These are phyloP conservation scores for Pollimyrus isidori DNA, from an alignment of 2,113 vertebrate genomes.

Conservation along the genomic window DNA sequence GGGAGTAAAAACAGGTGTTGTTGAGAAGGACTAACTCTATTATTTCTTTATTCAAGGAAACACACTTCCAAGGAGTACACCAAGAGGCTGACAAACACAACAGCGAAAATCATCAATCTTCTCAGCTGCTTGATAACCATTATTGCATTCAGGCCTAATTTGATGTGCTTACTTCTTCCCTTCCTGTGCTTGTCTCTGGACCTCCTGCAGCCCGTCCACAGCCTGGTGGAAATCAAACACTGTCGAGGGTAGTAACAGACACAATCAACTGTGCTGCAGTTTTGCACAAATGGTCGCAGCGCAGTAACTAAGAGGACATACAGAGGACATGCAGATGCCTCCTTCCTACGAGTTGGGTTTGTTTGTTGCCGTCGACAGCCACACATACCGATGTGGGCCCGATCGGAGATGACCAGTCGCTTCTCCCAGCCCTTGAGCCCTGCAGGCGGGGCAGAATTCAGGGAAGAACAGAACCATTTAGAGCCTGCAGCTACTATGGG, in stretches of 20 bases:
- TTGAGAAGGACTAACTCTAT: not conserved
- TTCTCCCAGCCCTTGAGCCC: conserved; percentile 97
- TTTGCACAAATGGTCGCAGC: not conserved
- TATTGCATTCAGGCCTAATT: not conserved
- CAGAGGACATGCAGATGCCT: not conserved
- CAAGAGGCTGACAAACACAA: not conserved
- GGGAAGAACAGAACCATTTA: not conserved
- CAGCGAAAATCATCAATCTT: not conserved
- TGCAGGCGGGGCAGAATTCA: conserved; percentile 36
- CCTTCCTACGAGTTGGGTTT: not conserved
- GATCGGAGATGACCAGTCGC: conserved; percentile 88
- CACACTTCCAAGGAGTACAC: not conserved
- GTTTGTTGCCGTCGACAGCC: not conserved
- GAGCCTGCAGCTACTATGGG: not conserved
- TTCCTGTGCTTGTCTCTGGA: conserved; percentile 87
- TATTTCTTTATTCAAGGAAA: not conserved
- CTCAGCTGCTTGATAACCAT: not conserved
- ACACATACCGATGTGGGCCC: conserved; percentile 85
- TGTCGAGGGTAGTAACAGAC: conserved; percentile 46
- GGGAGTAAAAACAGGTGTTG: not conserved
- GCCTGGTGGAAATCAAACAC: conserved; percentile 98
- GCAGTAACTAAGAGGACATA: not conserved
- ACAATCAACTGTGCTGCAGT: not conserved
- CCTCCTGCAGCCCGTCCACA: conserved; percentile 90
- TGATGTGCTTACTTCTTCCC: conserved; percentile 81